Percentiles rank a stretch among this genome's conserved stretches.
These are phyloP conservation scores for Phenganax marumi DNA, from an alignment of 92 coral and sea anemone genomes.

Conservation along the genomic window DNA sequence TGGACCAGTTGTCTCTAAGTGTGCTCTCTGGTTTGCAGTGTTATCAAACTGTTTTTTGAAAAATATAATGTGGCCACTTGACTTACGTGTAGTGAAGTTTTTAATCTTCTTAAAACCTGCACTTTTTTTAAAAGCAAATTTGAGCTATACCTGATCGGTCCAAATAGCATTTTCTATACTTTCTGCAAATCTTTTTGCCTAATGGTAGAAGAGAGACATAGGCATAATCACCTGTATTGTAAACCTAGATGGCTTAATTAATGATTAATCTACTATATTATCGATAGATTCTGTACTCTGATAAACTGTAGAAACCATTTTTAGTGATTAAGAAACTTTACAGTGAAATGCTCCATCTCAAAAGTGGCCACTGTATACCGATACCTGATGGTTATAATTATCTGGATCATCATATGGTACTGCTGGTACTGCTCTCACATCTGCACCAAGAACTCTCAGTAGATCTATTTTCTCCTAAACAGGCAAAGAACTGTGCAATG, in stretches of 20 bases:
- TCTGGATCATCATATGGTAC: slow-evolving; percentile 84
- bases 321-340: neutral
- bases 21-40: slow-evolving; percentile 86
- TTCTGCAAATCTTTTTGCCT: slow-evolving; percentile 88
- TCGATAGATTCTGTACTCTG: too few relatives aligned
- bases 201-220: neutral
- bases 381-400: slow-evolving; percentile 93
- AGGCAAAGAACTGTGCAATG: neutral
- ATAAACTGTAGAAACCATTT: too few relatives aligned
- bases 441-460: slow-evolving; percentile 82
- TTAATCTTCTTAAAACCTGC: too few relatives aligned
- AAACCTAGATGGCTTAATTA: neutral
- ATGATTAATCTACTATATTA: too few relatives aligned
- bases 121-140: neutral
- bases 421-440: slow-evolving; percentile 84
- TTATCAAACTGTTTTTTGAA: slow-evolving; percentile 78
- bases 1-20: slow-evolving; percentile 96
- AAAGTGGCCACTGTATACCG: neutral
- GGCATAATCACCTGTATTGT: too few relatives aligned
- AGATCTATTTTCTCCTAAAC: slow-evolving; percentile 88
- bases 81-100: too few relatives aligned
- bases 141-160: slow-evolving; percentile 81
- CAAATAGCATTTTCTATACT: slow-evolving; percentile 81
- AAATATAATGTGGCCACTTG: neutral
- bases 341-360: neutral